These are phyloP conservation scores for Hemitrygon akajei DNA, from an alignment of 2,797 vertebrate genomes.

Conservation along the genomic window DNA sequence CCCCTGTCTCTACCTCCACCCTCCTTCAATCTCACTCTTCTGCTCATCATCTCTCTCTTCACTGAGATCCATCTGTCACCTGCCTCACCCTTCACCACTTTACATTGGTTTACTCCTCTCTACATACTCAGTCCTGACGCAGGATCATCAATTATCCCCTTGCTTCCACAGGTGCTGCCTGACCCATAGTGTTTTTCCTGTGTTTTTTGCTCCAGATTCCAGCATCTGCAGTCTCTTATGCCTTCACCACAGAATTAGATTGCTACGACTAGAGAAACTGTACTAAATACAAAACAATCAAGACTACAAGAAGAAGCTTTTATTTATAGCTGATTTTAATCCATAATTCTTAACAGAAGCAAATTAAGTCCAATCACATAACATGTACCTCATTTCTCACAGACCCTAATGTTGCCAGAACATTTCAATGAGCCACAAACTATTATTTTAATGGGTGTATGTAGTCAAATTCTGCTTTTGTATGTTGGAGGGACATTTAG, in stretches of 20 bases:
- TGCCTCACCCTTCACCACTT: no score
- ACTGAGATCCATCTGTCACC: no score
- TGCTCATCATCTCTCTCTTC: no score
- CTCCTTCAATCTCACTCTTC: no score
- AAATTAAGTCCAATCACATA: conserved; percentile 25
- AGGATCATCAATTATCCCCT: no score
- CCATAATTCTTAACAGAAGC: conserved; percentile 32
- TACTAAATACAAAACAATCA: neutral
- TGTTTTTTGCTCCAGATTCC: no score
- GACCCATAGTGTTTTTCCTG: no score
- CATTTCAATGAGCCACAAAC: conserved; percentile 24
- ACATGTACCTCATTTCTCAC: conserved; percentile 18
- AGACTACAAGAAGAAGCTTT: neutral
- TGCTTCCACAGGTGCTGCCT: no score
- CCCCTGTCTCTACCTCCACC: no score
- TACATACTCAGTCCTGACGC: no score
- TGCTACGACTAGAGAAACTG: neutral
- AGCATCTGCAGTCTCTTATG: no score
- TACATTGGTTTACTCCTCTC: no score
- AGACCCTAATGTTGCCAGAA: conserved; percentile 4
- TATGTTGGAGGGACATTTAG: neutral
- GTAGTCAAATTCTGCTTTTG: conserved; percentile 17
- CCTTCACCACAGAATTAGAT: neutral
- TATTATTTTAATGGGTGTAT: conserved; percentile 28
- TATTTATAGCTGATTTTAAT: neutral